Percentiles rank a stretch among this genome's conserved stretches.
Conservation (phyloP, 1,140 invertebrate species). For the Helicoverpa zea region DNA sequence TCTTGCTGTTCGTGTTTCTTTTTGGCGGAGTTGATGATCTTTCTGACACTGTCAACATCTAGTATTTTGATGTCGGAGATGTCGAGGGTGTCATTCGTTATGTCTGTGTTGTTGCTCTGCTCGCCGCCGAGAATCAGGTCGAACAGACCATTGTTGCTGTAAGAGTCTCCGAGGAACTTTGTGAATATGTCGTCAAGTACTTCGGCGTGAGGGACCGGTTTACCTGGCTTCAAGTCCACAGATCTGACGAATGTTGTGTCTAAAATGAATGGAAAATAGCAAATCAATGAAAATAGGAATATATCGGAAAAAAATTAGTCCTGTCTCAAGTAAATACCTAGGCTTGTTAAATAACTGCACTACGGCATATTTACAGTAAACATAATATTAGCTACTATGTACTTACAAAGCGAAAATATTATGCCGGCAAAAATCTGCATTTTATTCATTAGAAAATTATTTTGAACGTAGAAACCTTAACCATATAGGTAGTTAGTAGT, state of each 20-base stretch:
- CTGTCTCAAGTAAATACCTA: no score
- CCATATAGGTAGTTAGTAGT: no score
- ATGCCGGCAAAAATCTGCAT: not conserved
- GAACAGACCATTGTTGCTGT: constrained; percentile 38
- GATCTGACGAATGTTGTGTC: not conserved
- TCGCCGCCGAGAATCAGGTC: constrained; percentile 22
- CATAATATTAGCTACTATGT: not conserved
- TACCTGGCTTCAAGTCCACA: not conserved
- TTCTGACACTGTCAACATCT: constrained; percentile 48
- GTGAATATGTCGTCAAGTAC: constrained; percentile 46
- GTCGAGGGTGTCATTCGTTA: not conserved
- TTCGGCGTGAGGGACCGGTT: constrained; percentile 41
- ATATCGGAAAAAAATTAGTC: not conserved
- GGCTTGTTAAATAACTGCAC: no score
- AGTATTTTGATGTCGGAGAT: constrained; percentile 56
- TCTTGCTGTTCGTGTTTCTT: constrained; percentile 28
- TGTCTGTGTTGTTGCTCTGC: constrained; percentile 3
- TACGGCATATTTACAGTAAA: no score
- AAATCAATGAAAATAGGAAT: no score
- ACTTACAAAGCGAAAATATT: not conserved
- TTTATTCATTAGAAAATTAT: not conserved
- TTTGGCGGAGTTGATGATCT: constrained; percentile 50
- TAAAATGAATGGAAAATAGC: not conserved
- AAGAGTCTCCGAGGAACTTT: constrained; percentile 34
- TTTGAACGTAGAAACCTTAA: no score